phyloP scores from a whole-genome alignment of 2,888 invertebrate species.

The Drosophila histrio region DNA sequence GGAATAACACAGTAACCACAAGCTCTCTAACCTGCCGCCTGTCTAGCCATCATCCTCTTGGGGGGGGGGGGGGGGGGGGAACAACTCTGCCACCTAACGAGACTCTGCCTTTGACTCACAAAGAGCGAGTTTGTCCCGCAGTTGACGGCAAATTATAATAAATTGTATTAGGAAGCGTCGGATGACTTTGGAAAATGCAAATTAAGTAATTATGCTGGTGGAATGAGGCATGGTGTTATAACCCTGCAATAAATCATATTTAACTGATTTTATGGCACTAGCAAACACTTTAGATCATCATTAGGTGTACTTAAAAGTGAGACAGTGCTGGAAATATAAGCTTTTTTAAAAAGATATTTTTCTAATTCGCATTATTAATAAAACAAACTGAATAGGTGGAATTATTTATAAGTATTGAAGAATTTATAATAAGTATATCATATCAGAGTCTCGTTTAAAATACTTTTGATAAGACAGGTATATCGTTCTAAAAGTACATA shows the following conservation, averaged over 20 bases:
- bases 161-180: conserved; percentile 67
- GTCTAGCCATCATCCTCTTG: conserved; percentile 22
- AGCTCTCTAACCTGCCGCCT: conserved; percentile 44
- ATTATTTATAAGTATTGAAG: no score
- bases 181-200: conserved; percentile 69
- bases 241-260: conserved; percentile 22
- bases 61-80: conserved; percentile 2
- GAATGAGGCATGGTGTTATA: neutral
- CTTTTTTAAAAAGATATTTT: no score
- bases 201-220: conserved; percentile 81
- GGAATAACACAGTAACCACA: conserved; percentile 65
- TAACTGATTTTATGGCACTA: conserved; percentile 10
- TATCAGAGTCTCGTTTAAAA: no score
- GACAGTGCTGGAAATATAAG: no score
- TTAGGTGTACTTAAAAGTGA: neutral
- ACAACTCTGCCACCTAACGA: conserved; percentile 35
- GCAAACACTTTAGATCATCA: neutral
- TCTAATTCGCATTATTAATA: no score
- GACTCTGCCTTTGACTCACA: conserved; percentile 12
- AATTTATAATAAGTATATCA: no score
- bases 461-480: no score
- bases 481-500: no score
- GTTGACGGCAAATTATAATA: conserved; percentile 61
- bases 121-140: conserved; percentile 3
- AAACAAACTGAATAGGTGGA: no score